phyloP scores from a whole-genome alignment of 2,797 vertebrate species.

The Sebastes variabilis region DNA sequence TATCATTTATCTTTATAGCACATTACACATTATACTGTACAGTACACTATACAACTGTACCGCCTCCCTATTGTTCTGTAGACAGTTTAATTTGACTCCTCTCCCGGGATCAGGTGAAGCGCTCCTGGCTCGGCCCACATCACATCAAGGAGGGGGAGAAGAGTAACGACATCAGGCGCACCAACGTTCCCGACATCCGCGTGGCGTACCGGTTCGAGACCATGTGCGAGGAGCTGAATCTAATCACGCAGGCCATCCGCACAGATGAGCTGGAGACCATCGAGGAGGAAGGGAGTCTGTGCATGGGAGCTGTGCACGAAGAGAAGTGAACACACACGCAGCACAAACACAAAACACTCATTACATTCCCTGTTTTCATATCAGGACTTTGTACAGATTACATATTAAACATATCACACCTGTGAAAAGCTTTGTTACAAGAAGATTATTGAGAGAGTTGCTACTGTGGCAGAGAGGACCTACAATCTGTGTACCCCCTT shows the following conservation, averaged over 20 bases:
- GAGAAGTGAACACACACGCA: conserved; percentile 46
- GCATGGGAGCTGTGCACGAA: conserved; percentile 58
- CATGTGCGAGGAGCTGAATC: conserved; percentile 93
- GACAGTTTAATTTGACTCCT: not conserved
- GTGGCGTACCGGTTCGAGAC: conserved; percentile 95
- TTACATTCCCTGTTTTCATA: conserved; percentile 34
- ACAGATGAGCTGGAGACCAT: conserved; percentile 91
- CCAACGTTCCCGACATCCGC: conserved; percentile 96
- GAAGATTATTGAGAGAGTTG: conserved; percentile 12
- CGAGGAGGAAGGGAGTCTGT: conserved; percentile 84
- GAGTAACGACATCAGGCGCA: conserved; percentile 94
- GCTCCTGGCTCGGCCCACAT: conserved; percentile 92
- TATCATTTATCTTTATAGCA: conserved; percentile 38
- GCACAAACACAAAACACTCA: not conserved
- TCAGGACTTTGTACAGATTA: conserved; percentile 49
- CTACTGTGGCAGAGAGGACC: conserved; percentile 36
- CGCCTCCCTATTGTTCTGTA: not conserved
- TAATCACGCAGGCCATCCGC: conserved; percentile 94
- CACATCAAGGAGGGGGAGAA: conserved; percentile 91
- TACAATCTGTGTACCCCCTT: conserved; percentile 41
- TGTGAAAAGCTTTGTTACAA: conserved; percentile 32
- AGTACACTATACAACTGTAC: not conserved
- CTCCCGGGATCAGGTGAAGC: conserved; percentile 85
- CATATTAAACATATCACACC: conserved; percentile 47
- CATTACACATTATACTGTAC: not conserved